phyloP scores from a whole-genome alignment of 2,888 invertebrate species.

The Apodemia duryi region DNA sequence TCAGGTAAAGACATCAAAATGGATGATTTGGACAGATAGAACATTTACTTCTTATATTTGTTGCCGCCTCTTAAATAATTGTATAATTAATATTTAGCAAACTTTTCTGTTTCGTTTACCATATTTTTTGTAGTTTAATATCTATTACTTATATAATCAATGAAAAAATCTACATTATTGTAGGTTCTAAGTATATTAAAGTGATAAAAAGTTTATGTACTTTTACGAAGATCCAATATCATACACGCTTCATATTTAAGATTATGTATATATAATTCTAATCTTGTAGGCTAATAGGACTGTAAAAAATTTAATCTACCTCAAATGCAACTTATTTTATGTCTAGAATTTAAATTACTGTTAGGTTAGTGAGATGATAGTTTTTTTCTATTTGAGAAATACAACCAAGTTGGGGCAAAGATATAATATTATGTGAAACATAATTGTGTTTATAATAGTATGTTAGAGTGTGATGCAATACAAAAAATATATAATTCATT shows the following conservation, averaged over 20 bases:
- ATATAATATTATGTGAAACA: conserved; percentile 34
- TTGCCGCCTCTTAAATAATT: neutral
- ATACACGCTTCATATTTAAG: conserved; percentile 63
- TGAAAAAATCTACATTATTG: neutral
- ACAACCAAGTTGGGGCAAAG: conserved; percentile 49
- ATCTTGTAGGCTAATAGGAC: conserved; percentile 76
- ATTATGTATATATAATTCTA: conserved; percentile 71
- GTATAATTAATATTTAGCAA: neutral
- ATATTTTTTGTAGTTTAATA: conserved; percentile 9
- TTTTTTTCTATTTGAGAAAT: conserved; percentile 61
- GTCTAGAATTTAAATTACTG: conserved; percentile 67
- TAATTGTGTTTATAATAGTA: conserved; percentile 49
- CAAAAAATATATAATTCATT: conserved; percentile 60
- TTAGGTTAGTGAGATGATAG: conserved; percentile 69
- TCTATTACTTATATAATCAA: conserved; percentile 8
- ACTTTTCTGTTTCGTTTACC: neutral
- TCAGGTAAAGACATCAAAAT: conserved; percentile 1
- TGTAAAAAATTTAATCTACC: conserved; percentile 79
- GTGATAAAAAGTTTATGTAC: conserved; percentile 41
- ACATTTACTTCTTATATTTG: neutral
- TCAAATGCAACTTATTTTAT: conserved; percentile 75
- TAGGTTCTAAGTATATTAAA: conserved; percentile 32
- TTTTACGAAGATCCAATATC: conserved; percentile 56
- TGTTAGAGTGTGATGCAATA: conserved; percentile 64
- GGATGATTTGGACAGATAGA: neutral